phyloP scores from a whole-genome alignment of 2,888 invertebrate species.

The Yponomeuta sedellus region DNA sequence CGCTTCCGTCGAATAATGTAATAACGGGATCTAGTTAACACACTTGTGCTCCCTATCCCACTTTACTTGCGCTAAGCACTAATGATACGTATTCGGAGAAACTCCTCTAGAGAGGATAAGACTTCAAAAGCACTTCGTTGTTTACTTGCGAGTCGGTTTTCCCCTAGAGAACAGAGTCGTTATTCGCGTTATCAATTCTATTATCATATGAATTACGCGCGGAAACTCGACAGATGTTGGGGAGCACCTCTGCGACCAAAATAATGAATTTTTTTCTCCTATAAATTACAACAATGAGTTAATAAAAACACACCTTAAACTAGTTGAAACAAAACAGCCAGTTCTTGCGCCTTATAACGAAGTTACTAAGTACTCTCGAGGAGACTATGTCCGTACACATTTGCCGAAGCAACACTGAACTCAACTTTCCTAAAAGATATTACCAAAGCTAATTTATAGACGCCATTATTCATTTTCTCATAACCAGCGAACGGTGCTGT shows the following conservation, averaged over 20 bases:
- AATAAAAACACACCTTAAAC: slow-evolving; percentile 3
- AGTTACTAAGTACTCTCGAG: background rate
- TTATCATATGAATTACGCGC: background rate
- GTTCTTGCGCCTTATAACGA: background rate
- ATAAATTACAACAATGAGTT: slow-evolving; percentile 9
- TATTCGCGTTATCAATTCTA: background rate
- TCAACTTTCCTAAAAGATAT: slow-evolving; percentile 49
- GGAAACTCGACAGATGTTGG: background rate
- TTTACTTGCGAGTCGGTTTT: background rate
- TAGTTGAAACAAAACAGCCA: no score
- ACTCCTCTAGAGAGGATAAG: background rate
- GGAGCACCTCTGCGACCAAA: background rate
- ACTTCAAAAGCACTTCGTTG: background rate
- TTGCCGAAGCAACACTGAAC: slow-evolving; percentile 32
- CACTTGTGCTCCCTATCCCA: background rate
- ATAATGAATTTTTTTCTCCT: background rate
- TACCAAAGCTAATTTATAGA: slow-evolving; percentile 60
- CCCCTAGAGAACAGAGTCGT: background rate
- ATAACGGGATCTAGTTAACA: slow-evolving; percentile 9
- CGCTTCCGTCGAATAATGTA: slow-evolving; percentile 6
- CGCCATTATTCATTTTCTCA: slow-evolving; percentile 64
- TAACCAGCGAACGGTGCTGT: slow-evolving; percentile 34
- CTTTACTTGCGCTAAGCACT: background rate
- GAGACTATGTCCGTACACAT: slow-evolving; percentile 36
- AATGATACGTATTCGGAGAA: background rate